These are phyloP conservation scores for human (Homo sapiens) DNA, from an alignment of 2,113 vertebrate genomes.

Conservation along the genomic window DNA sequence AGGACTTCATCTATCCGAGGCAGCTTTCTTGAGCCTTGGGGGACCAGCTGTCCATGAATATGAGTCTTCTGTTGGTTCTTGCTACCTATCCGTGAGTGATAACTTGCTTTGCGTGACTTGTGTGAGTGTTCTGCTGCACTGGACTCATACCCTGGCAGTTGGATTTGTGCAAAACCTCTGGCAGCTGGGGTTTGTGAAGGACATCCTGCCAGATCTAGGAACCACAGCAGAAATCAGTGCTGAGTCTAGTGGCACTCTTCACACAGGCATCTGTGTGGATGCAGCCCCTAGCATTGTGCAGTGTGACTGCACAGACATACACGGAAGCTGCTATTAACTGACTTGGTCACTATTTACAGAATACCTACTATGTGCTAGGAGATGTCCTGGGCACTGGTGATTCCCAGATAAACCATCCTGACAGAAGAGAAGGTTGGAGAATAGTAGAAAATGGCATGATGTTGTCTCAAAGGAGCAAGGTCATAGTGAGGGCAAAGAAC, in stretches of 20 bases:
- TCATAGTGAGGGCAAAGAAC: neutral
- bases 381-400: neutral
- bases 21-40: neutral
- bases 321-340: neutral
- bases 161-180: neutral
- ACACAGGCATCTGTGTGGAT: neutral
- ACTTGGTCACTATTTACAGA: neutral
- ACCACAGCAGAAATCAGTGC: neutral
- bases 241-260: too few species aligned
- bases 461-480: neutral
- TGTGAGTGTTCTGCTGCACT: neutral
- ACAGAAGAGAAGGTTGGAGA: neutral
- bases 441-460: neutral
- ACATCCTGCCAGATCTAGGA: neutral
- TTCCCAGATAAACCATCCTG: neutral
- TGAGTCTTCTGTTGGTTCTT: neutral
- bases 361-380: neutral
- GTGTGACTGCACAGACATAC: neutral
- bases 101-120: neutral
- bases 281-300: neutral
- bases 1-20: neutral
- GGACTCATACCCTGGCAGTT: neutral
- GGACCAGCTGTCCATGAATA: too few species aligned
- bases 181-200: neutral
- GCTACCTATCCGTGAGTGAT: neutral